These are phyloP conservation scores for Microplitis demolitor DNA, from an alignment of 1,140 invertebrate species.

Conservation along the genomic window DNA sequence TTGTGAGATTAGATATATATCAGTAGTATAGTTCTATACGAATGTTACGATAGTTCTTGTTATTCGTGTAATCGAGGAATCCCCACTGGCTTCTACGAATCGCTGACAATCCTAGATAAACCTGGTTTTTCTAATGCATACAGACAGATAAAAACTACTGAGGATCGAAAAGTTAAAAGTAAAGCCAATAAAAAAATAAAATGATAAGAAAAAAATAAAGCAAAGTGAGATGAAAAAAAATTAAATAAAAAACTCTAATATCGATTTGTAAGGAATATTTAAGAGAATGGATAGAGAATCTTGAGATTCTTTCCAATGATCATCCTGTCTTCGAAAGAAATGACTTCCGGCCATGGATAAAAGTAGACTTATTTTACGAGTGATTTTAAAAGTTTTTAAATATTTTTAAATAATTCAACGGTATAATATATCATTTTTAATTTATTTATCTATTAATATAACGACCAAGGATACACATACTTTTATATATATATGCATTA, in stretches of 20 bases:
- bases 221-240: background rate
- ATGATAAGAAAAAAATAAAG: background rate
- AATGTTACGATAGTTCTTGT: slow-evolving; percentile 7
- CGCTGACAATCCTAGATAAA: slow-evolving; percentile 13
- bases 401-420: background rate
- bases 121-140: background rate
- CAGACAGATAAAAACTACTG: background rate
- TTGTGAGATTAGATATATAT: background rate
- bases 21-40: background rate
- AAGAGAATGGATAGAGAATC: background rate
- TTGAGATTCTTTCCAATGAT: slow-evolving; percentile 8
- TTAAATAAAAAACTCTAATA: slow-evolving; percentile 3
- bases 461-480: too few species aligned
- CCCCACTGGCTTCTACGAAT: slow-evolving; percentile 14
- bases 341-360: slow-evolving; percentile 4
- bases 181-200: slow-evolving; percentile 8
- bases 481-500: too few species aligned
- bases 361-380: background rate
- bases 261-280: slow-evolving; percentile 15
- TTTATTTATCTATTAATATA: too few species aligned
- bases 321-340: slow-evolving; percentile 19
- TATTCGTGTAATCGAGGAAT: slow-evolving; percentile 18
- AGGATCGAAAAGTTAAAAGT: background rate
- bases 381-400: background rate
- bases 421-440: too few species aligned